Base-by-base conservation (phyloP, 2,888 invertebrate genomes). In the Plebejus anna region DNA sequence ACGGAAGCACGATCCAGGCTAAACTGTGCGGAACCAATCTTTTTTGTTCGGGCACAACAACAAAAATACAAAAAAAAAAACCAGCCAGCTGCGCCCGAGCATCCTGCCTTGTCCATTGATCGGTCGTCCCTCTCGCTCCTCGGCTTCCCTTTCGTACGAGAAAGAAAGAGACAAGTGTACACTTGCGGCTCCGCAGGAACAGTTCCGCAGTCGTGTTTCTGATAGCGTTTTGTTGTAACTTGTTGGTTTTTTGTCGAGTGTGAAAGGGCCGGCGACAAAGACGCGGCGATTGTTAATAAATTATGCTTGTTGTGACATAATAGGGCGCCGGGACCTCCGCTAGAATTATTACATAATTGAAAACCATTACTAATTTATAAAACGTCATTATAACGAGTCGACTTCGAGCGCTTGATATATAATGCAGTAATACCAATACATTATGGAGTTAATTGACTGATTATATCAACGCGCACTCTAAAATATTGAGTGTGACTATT, bases 71-170 rank as follows among this genome's bases (percentile, higher is more conserved):
- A 82, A 87, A 89, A 87, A 89, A 88, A 88, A 90, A 91, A 87
- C 90, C 90, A 91, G 86, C 91, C 93, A 93, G 92, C 92, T 93
- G 93, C 93, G 91, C 89, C 83, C 84, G 90, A 84, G 92, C 92
- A 92, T 93, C 92, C 93, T 92, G 92, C 90, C 89, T 85, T 91
- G 89, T 86, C 87, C 88, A 90, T 90, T 89, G 88, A 90, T 88
- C 87, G 88, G 83, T 81, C 81, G 82, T 81, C 88, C 84, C 79
- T 76, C 80, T 85, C 83, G 83, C 13, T 92, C 91, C 87, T 86
- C 87, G 85, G 81, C 85, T 79, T 77, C 81, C 84, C 77, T 78
- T 79, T 76, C 47, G 70, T 76, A 36, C 72, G 75, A 61, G 85
- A 80, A 80, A 79, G 83, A 89, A 82, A 81, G 89, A 85, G 91